Conservation (phyloP, 2,113 vertebrate genomes). For the Grantiella picta region DNA sequence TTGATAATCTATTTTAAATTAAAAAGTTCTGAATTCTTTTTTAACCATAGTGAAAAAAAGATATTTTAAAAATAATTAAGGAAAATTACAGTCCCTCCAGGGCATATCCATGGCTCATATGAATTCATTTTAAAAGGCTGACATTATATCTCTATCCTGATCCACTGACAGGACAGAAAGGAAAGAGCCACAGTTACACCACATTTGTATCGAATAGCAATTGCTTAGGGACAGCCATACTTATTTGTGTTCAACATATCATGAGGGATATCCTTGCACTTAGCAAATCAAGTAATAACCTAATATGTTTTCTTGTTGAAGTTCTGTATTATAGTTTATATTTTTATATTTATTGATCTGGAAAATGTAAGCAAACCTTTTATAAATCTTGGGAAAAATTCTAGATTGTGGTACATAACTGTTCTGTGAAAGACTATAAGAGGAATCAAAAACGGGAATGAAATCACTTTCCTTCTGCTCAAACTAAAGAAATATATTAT, state of each 20-base stretch:
- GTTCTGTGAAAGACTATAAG: background rate
- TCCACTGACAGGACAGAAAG: background rate
- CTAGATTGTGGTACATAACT: background rate
- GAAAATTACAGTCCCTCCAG: background rate
- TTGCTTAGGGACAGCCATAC: background rate
- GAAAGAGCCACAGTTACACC: background rate
- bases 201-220: fast-evolving
- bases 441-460: background rate
- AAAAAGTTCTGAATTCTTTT: background rate
- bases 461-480: background rate
- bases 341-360: background rate
- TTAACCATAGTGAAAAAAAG: background rate
- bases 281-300: background rate
- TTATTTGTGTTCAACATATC: background rate
- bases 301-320: background rate
- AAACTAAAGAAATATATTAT: background rate
- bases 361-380: background rate
- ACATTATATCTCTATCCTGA: background rate
- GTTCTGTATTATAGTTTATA: background rate
- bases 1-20: background rate
- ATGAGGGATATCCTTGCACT: background rate
- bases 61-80: background rate
- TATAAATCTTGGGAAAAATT: background rate
- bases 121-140: background rate
- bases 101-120: background rate